Evolutionary conservation across 2,113 vertebrate species (phyloP).

Genomic region (Peromyscus polionotus): DNA sequence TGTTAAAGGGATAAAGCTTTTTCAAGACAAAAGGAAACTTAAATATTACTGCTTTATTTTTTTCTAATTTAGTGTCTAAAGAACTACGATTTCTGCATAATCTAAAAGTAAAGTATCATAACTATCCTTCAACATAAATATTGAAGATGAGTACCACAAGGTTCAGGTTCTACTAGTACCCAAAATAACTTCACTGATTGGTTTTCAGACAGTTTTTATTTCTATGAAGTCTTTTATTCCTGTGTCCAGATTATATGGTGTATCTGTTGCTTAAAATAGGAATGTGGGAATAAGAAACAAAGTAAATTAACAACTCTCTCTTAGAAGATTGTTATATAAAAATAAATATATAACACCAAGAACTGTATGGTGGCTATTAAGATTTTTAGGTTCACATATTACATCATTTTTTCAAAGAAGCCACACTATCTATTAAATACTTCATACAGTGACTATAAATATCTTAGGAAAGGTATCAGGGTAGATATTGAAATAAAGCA

Average conservation of each 20-base stretch:
- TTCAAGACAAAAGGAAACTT: background rate
- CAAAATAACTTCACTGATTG: background rate
- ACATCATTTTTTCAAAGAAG: background rate
- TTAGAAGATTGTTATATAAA: background rate
- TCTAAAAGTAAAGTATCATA: constrained; percentile 8
- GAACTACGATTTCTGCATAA: background rate
- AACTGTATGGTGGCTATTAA: background rate
- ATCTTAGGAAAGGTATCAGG: background rate
- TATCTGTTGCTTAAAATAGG: background rate
- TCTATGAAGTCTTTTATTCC: background rate
- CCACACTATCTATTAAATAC: background rate
- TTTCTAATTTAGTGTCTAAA: background rate
- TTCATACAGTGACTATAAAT: background rate
- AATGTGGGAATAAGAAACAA: background rate
- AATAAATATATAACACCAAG: background rate
- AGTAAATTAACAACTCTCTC: background rate
- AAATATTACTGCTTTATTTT: background rate
- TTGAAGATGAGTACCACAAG: background rate
- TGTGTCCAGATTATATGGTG: background rate
- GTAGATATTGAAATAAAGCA: constrained; percentile 16
- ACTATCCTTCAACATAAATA: background rate
- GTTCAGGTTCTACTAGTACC: background rate
- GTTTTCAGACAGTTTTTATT: background rate
- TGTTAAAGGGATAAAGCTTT: background rate
- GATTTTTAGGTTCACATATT: background rate